Evolutionary conservation across 2,888 invertebrate genomes (phyloP).

Genomic region (Rutpela maculata): DNA sequence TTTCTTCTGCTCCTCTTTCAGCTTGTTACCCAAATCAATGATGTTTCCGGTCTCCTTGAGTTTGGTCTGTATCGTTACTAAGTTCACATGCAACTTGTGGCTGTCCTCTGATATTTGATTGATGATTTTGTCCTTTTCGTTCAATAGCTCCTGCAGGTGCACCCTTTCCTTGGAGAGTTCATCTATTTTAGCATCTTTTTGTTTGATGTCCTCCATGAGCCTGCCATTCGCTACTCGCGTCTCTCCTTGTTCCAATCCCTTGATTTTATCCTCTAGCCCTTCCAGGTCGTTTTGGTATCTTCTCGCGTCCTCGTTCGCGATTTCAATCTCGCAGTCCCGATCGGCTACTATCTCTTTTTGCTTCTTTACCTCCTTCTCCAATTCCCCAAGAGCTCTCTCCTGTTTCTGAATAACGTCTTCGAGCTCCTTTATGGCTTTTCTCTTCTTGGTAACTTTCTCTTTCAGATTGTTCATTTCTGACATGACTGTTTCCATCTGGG

Average conservation of each 20-base stretch:
- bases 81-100: constrained; percentile 76
- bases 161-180: constrained; percentile 76
- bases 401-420: constrained; percentile 50
- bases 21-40: constrained; percentile 77
- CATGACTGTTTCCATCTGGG: constrained; percentile 53
- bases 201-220: constrained; percentile 43
- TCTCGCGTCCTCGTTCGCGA: constrained; percentile 75
- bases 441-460: constrained; percentile 65
- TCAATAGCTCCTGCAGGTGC: constrained; percentile 77
- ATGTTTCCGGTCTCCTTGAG: constrained; percentile 72
- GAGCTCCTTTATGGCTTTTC: constrained; percentile 54
- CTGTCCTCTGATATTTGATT: constrained; percentile 78
- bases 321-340: constrained; percentile 77
- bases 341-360: constrained; percentile 65
- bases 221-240: constrained; percentile 9
- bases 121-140: constrained; percentile 77
- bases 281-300: constrained; percentile 76
- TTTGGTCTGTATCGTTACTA: constrained; percentile 75
- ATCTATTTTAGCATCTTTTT: constrained; percentile 61
- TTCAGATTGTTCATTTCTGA: constrained; percentile 44
- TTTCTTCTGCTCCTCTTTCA: constrained; percentile 76
- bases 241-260: constrained; percentile 40
- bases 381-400: constrained; percentile 60
- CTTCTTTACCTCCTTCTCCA: constrained; percentile 62
- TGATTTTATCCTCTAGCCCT: constrained; percentile 73